Conservation (phyloP, 2,888 invertebrate species). For the Ormyrus nitidulus region DNA sequence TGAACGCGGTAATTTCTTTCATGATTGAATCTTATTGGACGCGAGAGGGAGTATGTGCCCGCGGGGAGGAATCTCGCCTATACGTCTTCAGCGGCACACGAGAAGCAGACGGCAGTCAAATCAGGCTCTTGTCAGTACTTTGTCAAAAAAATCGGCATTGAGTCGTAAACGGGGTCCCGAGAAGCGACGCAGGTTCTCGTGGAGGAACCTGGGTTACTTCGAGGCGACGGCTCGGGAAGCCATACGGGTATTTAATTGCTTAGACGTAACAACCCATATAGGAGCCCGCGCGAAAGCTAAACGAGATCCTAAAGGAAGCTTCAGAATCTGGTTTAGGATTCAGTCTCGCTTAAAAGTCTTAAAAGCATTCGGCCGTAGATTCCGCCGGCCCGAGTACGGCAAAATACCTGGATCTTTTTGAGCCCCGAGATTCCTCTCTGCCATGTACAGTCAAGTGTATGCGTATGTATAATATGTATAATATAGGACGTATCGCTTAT, state of each 20-base stretch:
- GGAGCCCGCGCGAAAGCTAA: conserved; percentile 15
- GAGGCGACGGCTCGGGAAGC: background rate
- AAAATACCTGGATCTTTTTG: conserved; percentile 44
- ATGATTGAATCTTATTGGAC: background rate
- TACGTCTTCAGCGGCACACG: background rate
- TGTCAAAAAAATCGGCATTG: conserved; percentile 47
- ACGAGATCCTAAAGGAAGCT: conserved; percentile 21
- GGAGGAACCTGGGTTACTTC: conserved; percentile 6
- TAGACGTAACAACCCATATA: background rate
- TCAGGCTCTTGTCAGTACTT: background rate
- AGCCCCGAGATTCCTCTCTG: conserved; percentile 22
- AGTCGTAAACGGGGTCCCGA: conserved; percentile 3
- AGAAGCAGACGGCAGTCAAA: background rate
- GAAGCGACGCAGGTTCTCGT: conserved; percentile 21
- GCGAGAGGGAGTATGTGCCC: background rate
- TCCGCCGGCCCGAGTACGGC: conserved; percentile 11
- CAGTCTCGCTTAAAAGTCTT: background rate
- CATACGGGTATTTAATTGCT: background rate
- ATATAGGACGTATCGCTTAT: conserved; percentile 38
- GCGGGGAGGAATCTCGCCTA: background rate
- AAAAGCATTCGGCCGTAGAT: too few species aligned
- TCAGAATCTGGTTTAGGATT: conserved; percentile 33
- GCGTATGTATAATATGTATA: background rate
- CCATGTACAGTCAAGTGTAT: background rate
- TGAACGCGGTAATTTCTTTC: too few species aligned